Conservation (phyloP, 2,888 invertebrate genomes). For the Napeogenes inachia region DNA sequence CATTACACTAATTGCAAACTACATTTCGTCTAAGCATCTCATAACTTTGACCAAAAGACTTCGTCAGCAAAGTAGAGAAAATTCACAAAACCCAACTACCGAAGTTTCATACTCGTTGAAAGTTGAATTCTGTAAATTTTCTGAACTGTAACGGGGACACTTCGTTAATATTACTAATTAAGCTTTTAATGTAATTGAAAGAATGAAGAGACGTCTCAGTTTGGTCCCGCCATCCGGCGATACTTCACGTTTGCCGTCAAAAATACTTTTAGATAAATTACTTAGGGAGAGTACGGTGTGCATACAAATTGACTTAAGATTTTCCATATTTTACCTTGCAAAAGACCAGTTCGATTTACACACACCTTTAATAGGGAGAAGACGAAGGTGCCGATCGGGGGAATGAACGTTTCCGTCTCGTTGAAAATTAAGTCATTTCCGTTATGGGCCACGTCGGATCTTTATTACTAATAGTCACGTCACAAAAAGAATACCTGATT, state of each 20-base stretch:
- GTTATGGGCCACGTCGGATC: slow-evolving; percentile 52
- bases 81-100: slow-evolving; percentile 61
- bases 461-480: slow-evolving; percentile 67
- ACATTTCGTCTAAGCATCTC: slow-evolving; percentile 72
- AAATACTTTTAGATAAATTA: slow-evolving; percentile 73
- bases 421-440: slow-evolving; percentile 69
- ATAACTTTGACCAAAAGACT: slow-evolving; percentile 64
- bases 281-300: slow-evolving; percentile 61
- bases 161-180: slow-evolving; percentile 74
- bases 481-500: slow-evolving; percentile 67
- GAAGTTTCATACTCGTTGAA: slow-evolving; percentile 53
- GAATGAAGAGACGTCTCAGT: slow-evolving; percentile 65
- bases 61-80: slow-evolving; percentile 65
- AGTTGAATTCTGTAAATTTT: slow-evolving; percentile 27
- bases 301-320: slow-evolving; percentile 68
- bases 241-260: slow-evolving; percentile 57
- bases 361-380: slow-evolving; percentile 52
- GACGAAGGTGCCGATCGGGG: slow-evolving; percentile 41
- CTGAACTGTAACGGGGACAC: slow-evolving; percentile 56
- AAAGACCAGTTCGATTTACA: slow-evolving; percentile 64
- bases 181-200: slow-evolving; percentile 76
- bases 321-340: slow-evolving; percentile 65
- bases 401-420: slow-evolving; percentile 46
- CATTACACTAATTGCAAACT: slow-evolving; percentile 75
- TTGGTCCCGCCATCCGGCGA: slow-evolving; percentile 47